Evolutionary conservation across 2,888 invertebrate genomes (phyloP).

Genomic region (Drosophila heteroneura): DNA sequence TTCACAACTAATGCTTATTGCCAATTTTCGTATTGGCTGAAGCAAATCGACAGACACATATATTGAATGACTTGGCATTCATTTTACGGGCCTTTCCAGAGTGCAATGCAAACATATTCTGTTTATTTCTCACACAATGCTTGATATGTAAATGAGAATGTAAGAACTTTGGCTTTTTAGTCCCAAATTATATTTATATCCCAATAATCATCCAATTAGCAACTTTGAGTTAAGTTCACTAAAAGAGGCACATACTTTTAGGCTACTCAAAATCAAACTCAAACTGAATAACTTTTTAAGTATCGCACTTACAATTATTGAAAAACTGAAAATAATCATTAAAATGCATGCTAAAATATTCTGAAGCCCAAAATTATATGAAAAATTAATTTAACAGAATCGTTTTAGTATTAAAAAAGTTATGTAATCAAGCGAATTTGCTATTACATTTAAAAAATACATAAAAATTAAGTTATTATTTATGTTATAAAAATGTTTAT

Average conservation of each 20-base stretch:
- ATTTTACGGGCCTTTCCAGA: not conserved
- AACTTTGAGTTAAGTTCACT: not conserved
- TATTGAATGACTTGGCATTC: not conserved
- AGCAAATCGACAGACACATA: not conserved
- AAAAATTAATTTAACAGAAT: not conserved
- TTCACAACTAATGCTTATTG: conserved; percentile 18
- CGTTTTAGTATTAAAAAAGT: not conserved
- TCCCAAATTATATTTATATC: not conserved
- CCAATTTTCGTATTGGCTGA: not conserved
- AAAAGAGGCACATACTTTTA: conserved; percentile 31
- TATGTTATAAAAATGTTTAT: not conserved
- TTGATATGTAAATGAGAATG: not conserved
- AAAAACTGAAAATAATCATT: not conserved
- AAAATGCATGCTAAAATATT: not conserved
- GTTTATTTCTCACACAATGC: not conserved
- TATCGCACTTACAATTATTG: not conserved
- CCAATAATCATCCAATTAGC: conserved; percentile 7
- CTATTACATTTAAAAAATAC: not conserved
- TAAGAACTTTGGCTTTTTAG: not conserved
- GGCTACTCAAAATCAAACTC: conserved; percentile 21
- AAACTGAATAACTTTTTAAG: not conserved
- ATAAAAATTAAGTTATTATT: not conserved
- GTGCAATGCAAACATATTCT: conserved; percentile 24
- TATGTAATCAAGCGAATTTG: not conserved
- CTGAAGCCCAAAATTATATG: not conserved